These are phyloP conservation scores for Ichneumoninae sp. DNA, from an alignment of 2,888 invertebrate genomes.

Conservation along the genomic window DNA sequence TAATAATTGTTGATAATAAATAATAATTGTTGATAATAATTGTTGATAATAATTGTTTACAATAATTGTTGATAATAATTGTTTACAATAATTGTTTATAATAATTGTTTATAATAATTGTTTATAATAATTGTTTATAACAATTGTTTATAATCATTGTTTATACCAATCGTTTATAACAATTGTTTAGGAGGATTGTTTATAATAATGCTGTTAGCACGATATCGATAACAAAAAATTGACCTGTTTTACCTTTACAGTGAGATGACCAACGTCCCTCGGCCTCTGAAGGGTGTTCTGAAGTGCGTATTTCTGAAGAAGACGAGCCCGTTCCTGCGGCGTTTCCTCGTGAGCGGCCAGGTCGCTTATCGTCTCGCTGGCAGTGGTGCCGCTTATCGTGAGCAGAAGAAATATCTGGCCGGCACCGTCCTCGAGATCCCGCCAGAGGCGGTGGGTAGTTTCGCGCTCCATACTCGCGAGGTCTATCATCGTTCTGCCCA, in stretches of 20 bases:
- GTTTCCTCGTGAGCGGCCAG: conserved; percentile 93
- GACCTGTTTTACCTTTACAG: conserved; percentile 94
- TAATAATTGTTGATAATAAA: too few species aligned
- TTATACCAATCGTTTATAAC: neutral
- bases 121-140: too few species aligned
- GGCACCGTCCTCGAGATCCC: conserved; percentile 95
- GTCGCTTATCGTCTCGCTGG: conserved; percentile 96
- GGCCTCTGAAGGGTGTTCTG: conserved; percentile 89
- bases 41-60: too few species aligned
- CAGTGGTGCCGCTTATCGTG: conserved; percentile 97
- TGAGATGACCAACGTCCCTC: conserved; percentile 96
- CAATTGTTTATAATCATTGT: too few species aligned
- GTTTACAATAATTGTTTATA: too few species aligned
- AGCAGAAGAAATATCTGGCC: conserved; percentile 94
- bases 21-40: too few species aligned
- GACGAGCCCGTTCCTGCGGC: conserved; percentile 88
- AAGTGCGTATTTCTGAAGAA: conserved; percentile 78
- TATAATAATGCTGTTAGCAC: neutral
- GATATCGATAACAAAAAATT: neutral
- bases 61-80: too few species aligned
- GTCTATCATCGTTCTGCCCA: conserved; percentile 94
- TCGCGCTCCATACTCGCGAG: conserved; percentile 94
- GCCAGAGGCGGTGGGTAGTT: conserved; percentile 95
- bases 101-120: too few species aligned
- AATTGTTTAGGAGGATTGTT: too few species aligned